Base-by-base conservation (phyloP, 2,797 vertebrate species). In the Urophycis tenuis region DNA sequence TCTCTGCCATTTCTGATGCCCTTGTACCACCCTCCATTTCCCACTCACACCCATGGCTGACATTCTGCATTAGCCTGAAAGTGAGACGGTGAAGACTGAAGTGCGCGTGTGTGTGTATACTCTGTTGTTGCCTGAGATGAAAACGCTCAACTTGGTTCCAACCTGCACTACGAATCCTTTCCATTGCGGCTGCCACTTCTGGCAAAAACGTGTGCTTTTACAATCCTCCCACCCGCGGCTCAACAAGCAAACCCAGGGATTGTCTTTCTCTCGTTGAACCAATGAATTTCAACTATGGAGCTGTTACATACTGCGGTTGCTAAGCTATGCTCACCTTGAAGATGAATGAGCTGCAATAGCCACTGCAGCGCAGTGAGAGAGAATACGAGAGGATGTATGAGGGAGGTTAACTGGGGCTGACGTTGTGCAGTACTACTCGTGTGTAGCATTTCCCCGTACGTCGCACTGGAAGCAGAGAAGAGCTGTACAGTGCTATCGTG, bases 291-390 rank as follows among this genome's bases (percentile, higher is more conserved):
- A 64, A 29, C 25, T 11, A 64, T 25, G 60, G 25, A 64, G 25
- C 29, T 11, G 60, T 64, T 9, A 29, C 53, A 64, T 29, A 67
- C n/a, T 67, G 60, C 60, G 29, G 60, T 11, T 67, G 11, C 3
- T 25, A 29, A 12, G 60, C 60, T 3, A 67, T 11, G 8, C 60
- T 67, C 25, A 30, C 79, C 84, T 86, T 85, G 83, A 81, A 77
- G 41, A 22, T 25, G 33, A 60, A 81, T 74, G 45, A 1, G 41
- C 83, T 81, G 77, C 81, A 82, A 84, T 83, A 81, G 81, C 31
- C 25, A 19, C 83, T 83, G 86, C 85, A 81, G 80, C 45, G 14
- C 60, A 67, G 60, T 12, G 1, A 29, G n/a, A 12, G 60, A 29
- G 14, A 11, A 67, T 9, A 3, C 10, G 60, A 1, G 60, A 29